Evolutionary conservation across 2,888 invertebrate species (phyloP).

Genomic region (Masnerella sp.): DNA sequence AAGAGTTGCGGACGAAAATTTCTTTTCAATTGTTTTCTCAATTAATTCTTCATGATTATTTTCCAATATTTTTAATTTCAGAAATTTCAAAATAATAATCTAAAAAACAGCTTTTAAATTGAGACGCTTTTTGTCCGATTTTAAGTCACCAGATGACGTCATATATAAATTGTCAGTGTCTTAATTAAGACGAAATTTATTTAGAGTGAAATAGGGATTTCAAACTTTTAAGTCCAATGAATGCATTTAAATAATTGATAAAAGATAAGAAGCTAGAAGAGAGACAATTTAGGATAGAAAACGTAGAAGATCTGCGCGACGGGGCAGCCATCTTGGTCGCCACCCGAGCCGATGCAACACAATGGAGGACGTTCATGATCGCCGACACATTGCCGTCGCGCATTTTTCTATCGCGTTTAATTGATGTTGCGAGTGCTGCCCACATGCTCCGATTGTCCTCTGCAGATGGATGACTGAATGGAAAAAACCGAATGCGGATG

Average conservation of each 20-base stretch:
- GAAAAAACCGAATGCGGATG: background rate
- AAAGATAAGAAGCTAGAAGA: background rate
- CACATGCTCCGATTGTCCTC: constrained; percentile 46
- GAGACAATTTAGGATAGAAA: background rate
- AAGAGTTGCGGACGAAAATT: too few relatives aligned
- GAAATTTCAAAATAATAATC: too few relatives aligned
- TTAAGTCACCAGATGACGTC: too few relatives aligned
- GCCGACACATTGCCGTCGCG: constrained; percentile 37
- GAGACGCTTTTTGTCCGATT: too few relatives aligned
- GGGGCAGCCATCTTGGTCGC: constrained; percentile 49
- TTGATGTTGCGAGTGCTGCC: constrained; percentile 37
- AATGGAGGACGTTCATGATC: constrained; percentile 50
- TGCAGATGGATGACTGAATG: background rate
- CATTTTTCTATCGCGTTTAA: constrained; percentile 38
- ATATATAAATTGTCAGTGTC: too few relatives aligned
- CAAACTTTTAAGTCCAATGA: too few relatives aligned
- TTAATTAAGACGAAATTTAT: too few relatives aligned
- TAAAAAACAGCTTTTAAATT: too few relatives aligned
- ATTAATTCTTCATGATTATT: too few relatives aligned
- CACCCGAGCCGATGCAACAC: constrained; percentile 37
- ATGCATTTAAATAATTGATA: background rate
- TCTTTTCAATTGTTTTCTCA: too few relatives aligned
- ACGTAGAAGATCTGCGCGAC: constrained; percentile 10
- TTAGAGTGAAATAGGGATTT: too few relatives aligned
- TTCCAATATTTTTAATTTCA: too few relatives aligned